Conservation (phyloP, 2,797 vertebrate species). For the Tachyglossus aculeatus region DNA sequence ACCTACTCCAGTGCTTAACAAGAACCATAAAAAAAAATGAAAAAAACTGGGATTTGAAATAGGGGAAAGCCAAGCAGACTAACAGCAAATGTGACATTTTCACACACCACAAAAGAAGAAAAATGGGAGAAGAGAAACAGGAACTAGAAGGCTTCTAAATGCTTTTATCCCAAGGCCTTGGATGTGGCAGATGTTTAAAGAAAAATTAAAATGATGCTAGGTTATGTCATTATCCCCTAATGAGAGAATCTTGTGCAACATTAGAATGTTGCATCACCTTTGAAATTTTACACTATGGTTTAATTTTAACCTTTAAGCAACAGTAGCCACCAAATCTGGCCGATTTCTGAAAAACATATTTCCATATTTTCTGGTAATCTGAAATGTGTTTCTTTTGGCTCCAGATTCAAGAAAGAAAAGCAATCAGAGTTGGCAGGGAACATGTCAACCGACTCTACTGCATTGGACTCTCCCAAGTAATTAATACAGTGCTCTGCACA, state of each 20-base stretch:
- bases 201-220: conserved; percentile 6
- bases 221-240: not conserved
- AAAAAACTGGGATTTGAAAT: not conserved
- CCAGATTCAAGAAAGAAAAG: not conserved
- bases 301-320: conserved; percentile 20
- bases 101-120: not conserved
- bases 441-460: no score
- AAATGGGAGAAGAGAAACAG: not conserved
- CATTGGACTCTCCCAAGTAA: no score
- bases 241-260: not conserved
- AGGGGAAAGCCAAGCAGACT: not conserved
- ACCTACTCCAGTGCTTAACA: no score
- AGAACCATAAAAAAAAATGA: no score
- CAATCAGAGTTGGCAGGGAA: not conserved
- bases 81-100: not conserved
- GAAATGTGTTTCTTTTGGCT: not conserved
- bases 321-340: not conserved
- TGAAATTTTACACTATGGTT: conserved; percentile 13
- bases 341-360: not conserved
- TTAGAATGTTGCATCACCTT: conserved; percentile 6
- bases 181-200: not conserved
- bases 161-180: not conserved
- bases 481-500: no score
- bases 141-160: conserved; percentile 5
- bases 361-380: not conserved